A percentile compares a stretch with the other conserved stretches of the same genome.
phyloP scores from a whole-genome alignment of 2,888 invertebrate genomes.

The Unio delphinus region DNA sequence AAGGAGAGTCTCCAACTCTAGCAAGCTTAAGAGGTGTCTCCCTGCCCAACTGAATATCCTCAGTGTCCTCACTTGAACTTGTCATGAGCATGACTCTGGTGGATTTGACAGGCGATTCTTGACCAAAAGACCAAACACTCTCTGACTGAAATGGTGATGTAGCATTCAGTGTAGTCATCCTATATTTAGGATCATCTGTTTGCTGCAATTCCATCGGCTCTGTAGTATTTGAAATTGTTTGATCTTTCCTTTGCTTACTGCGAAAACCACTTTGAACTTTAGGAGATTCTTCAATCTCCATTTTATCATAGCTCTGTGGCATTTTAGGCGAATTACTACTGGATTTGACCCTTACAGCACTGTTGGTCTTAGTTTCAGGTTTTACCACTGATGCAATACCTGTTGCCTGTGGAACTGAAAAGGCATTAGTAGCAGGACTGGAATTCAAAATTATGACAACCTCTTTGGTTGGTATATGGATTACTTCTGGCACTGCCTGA shows the following conservation, averaged over 20 bases:
- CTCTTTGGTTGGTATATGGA: constrained; percentile 21
- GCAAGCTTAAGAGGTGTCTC: constrained; percentile 22
- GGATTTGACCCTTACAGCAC: background rate
- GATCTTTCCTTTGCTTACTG: no score
- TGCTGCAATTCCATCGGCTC: no score
- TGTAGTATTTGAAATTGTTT: no score
- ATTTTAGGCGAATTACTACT: no score
- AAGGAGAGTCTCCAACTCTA: constrained; percentile 14
- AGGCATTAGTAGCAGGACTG: background rate
- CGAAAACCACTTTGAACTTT: no score
- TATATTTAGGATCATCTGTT: constrained; percentile 19
- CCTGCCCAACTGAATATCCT: background rate
- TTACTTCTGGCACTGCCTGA: no score
- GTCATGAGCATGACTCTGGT: no score
- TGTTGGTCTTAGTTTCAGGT: background rate
- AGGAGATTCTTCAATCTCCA: no score
- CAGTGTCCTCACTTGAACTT: no score
- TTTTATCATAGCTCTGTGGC: no score
- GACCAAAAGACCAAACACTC: constrained; percentile 32
- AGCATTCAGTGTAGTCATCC: constrained; percentile 29
- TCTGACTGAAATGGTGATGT: constrained; percentile 36
- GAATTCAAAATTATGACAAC: constrained; percentile 34
- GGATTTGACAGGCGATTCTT: constrained; percentile 7
- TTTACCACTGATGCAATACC: background rate
- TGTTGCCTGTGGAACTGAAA: background rate